phyloP scores from a whole-genome alignment of 2,888 invertebrate species.

The Mamestra brassicae region DNA sequence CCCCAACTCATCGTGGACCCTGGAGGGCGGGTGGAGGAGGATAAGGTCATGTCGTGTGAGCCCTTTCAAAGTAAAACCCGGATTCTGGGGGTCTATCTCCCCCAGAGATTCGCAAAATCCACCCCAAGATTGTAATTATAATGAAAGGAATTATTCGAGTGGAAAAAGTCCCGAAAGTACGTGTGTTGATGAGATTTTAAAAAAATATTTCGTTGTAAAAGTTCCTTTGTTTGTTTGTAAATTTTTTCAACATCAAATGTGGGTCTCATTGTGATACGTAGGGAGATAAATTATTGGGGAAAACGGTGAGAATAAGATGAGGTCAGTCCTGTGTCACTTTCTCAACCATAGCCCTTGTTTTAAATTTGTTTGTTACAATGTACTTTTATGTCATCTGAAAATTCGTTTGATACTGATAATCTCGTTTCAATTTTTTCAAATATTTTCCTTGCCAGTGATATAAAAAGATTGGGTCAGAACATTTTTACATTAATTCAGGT shows the following conservation, averaged over 20 bases:
- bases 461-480: too few species aligned
- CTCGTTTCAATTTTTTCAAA: too few species aligned
- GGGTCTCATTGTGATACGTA: not conserved
- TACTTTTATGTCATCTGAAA: not conserved
- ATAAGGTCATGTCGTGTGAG: conserved; percentile 37
- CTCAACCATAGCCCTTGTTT: not conserved
- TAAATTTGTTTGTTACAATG: too few species aligned
- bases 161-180: conserved; percentile 37
- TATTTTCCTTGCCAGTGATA: too few species aligned
- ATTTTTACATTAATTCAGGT: not conserved
- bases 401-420: too few species aligned
- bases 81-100: conserved; percentile 32
- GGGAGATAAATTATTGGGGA: not conserved
- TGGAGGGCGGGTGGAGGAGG: not conserved
- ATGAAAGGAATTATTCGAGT: conserved; percentile 55
- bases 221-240: conserved; percentile 18
- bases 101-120: conserved; percentile 16
- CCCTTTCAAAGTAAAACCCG: conserved; percentile 45
- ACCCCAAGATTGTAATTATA: conserved; percentile 57
- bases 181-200: conserved; percentile 41
- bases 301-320: conserved; percentile 9
- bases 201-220: conserved; percentile 31
- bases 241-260: conserved; percentile 13
- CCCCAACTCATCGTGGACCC: conserved; percentile 27
- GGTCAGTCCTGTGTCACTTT: conserved; percentile 9